Conservation (phyloP, 2,888 invertebrate genomes). For the Ochropleura plecta region DNA sequence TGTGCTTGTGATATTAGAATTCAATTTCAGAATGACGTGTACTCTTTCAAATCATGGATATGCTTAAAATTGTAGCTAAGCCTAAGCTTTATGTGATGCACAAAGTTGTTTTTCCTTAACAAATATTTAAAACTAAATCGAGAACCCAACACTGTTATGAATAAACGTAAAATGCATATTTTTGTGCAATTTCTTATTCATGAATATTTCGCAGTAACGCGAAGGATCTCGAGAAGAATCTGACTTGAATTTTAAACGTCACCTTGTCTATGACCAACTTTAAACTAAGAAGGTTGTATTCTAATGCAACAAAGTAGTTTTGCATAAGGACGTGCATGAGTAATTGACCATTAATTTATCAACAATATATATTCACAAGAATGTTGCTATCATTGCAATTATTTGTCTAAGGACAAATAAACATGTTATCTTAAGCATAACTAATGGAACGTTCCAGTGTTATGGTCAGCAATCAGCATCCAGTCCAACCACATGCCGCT, state of each 20-base stretch:
- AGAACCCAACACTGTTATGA: not conserved
- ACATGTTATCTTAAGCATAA: not conserved
- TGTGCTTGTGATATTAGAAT: no score
- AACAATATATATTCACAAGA: conserved; percentile 24
- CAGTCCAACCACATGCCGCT: no score
- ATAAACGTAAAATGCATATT: conserved; percentile 14
- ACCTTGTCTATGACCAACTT: conserved; percentile 18
- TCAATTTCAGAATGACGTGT: not conserved
- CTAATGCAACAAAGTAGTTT: conserved; percentile 26
- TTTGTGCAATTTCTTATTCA: conserved; percentile 3
- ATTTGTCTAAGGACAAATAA: conserved; percentile 31
- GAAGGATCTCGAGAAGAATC: conserved; percentile 27
- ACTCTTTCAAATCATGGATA: not conserved
- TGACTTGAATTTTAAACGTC: conserved; percentile 38
- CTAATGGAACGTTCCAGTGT: no score
- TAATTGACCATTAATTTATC: conserved; percentile 34
- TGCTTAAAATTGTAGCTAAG: not conserved
- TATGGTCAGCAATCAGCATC: no score
- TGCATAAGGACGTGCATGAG: conserved; percentile 32
- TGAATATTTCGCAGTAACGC: conserved; percentile 34
- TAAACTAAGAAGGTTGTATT: conserved; percentile 39
- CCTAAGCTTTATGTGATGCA: not conserved
- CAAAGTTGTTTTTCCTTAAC: not conserved
- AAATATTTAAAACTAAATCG: not conserved
- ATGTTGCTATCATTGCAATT: conserved; percentile 43